These are phyloP conservation scores for Epicauta chinensis DNA, from an alignment of 1,140 invertebrate species.

Conservation along the genomic window DNA sequence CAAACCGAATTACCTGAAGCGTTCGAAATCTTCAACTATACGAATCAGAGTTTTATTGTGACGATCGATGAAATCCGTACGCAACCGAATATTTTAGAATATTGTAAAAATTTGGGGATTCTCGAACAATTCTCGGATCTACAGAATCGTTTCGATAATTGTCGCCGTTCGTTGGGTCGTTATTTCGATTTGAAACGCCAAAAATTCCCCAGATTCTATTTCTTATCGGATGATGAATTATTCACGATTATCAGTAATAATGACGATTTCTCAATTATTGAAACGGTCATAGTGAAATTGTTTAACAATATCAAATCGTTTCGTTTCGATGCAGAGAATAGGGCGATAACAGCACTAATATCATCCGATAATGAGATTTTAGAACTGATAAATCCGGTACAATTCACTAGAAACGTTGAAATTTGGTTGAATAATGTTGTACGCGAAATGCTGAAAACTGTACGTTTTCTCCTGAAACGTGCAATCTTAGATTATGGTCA, in stretches of 20 bases:
- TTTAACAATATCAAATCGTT: slow-evolving; percentile 83
- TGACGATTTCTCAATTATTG: slow-evolving; percentile 63
- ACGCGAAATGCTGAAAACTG: slow-evolving; percentile 75
- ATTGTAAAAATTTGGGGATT: slow-evolving; percentile 65
- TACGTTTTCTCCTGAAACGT: slow-evolving; percentile 81
- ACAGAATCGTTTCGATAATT: slow-evolving; percentile 71
- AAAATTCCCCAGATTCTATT: slow-evolving; percentile 85
- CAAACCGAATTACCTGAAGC: slow-evolving; percentile 77
- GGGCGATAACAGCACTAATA: slow-evolving; percentile 66
- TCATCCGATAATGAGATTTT: slow-evolving; percentile 82
- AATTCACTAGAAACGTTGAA: slow-evolving; percentile 62
- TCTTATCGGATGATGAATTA: slow-evolving; percentile 88
- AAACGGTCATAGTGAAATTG: slow-evolving; percentile 93
- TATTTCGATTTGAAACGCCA: slow-evolving; percentile 82
- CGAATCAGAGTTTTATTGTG: slow-evolving; percentile 73
- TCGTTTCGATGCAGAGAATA: slow-evolving; percentile 54
- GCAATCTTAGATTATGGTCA: slow-evolving; percentile 80
- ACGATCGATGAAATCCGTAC: slow-evolving; percentile 79
- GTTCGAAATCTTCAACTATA: slow-evolving; percentile 81
- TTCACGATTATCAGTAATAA: slow-evolving; percentile 83
- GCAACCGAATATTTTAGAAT: slow-evolving; percentile 67
- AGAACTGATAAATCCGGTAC: slow-evolving; percentile 63
- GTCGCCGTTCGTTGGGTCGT: slow-evolving; percentile 85
- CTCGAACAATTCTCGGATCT: slow-evolving; percentile 67
- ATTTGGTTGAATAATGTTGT: slow-evolving; percentile 85